Base-by-base conservation (phyloP, 2,113 vertebrate genomes). In the Macheiramphus alcinus region DNA sequence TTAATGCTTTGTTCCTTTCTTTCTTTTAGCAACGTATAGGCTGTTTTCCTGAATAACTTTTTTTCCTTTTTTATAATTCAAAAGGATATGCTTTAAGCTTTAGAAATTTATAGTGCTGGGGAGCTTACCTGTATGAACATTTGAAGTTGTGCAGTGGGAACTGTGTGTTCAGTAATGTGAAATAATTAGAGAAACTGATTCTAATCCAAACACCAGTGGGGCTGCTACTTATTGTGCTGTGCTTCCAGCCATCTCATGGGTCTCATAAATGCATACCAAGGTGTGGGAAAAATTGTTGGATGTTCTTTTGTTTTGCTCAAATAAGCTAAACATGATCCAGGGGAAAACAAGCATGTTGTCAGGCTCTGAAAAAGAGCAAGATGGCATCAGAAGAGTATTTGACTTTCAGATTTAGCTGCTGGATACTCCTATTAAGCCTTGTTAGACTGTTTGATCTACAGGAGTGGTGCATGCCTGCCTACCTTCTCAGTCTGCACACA, bases 291-390 rank as follows among this genome's bases (percentile, higher is more conserved):
- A 93, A 65, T 93, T 93, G 72, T 93, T 97, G 94, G 79, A 96
- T 97, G 72, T 91, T 97, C 88, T 96, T 98, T 80, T 97, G 84
- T 98, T 98, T 98, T 98, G 96, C 93, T 98, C 66, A 97, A 94
- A 96, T 95, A 98, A 90, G 76, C 89, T 95, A 91, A 97, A 93
- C 92, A 97, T 95, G 97, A 94, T 94, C 95, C 22, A 31, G 73
- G 93, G 94, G 86, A 96, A 96, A 90, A 87, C 73, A 88, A 92
- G 84, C 66, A 22, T 96, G 84, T 58, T 97, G 94, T 96, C 97
- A 96, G 94, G 90, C 94, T 98, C 92, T 95, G 98, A 97, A 95
- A 98, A 96, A 97, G 94, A 97, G 88, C 94, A 96, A 58, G 93
- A 92, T 96, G 82, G 72, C 91, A 92, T 61, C 91, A 94, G 67